A percentile compares a stretch with the other conserved stretches of the same genome.
phyloP scores from a whole-genome alignment of 2,113 vertebrate genomes.

The Mobula hypostoma region DNA sequence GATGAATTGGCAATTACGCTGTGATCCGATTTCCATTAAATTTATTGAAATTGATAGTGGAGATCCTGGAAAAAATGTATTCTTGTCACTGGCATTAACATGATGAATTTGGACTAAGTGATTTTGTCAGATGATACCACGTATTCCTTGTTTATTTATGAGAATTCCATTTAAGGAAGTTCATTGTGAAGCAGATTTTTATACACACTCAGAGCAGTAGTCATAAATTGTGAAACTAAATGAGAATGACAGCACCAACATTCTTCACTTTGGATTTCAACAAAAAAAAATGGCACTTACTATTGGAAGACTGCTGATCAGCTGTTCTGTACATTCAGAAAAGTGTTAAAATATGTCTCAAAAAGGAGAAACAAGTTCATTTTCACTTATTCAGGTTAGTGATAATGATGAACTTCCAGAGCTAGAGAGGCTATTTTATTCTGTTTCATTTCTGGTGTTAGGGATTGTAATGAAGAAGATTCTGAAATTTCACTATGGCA shows the following conservation, averaged over 20 bases:
- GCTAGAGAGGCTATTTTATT: not conserved
- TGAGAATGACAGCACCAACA: slow-evolving; percentile 27
- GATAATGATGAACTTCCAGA: slow-evolving; percentile 13
- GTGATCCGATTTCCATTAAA: slow-evolving; percentile 85
- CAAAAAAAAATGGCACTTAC: slow-evolving; percentile 12
- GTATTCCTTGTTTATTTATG: slow-evolving; percentile 52
- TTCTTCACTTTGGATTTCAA: slow-evolving; percentile 23
- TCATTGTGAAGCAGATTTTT: slow-evolving; percentile 65
- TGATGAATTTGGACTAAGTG: slow-evolving; percentile 47
- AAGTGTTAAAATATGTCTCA: not conserved
- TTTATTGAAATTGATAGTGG: slow-evolving; percentile 82
- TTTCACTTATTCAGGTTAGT: slow-evolving; percentile 5
- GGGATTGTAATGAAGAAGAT: not conserved
- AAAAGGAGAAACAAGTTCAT: not conserved
- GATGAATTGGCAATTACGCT: slow-evolving; percentile 95
- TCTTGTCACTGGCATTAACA: slow-evolving; percentile 66
- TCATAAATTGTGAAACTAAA: slow-evolving; percentile 32
- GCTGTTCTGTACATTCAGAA: not conserved
- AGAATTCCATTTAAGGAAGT: slow-evolving; percentile 70
- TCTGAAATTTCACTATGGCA: not conserved
- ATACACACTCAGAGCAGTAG: slow-evolving; percentile 64
- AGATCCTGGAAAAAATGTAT: slow-evolving; percentile 70
- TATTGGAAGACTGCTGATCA: not conserved
- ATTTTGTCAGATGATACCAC: slow-evolving; percentile 61
- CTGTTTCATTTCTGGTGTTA: not conserved